Conservation (phyloP, 1,140 invertebrate genomes). For the Cylas formicarius region DNA sequence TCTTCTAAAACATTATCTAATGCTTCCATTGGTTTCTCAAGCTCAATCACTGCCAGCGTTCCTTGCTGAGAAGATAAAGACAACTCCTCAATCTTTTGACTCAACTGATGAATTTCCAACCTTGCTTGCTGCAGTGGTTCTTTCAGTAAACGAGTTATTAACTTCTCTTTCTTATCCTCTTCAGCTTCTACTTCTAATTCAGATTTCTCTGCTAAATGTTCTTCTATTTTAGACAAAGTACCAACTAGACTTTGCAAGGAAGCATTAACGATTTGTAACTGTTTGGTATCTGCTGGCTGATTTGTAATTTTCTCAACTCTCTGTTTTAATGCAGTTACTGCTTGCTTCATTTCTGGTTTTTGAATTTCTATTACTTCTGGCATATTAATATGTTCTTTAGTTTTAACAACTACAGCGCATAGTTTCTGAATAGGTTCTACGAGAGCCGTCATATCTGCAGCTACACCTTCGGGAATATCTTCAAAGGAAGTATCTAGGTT, state of each 20-base stretch:
- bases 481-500: no score
- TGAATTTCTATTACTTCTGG: no score
- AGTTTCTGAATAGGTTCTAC: no score
- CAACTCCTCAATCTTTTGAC: not conserved
- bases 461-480: no score
- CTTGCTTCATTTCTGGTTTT: no score
- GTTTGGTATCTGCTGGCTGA: no score
- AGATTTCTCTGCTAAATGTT: not conserved
- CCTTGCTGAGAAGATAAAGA: constrained; percentile 2
- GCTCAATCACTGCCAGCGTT: not conserved
- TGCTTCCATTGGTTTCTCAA: constrained; percentile 5
- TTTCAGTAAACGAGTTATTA: not conserved
- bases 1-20: constrained; percentile 8
- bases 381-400: no score
- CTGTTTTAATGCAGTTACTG: no score
- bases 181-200: not conserved
- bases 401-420: no score
- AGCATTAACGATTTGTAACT: no score
- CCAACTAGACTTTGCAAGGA: not conserved
- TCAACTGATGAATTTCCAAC: constrained; percentile 2
- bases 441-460: no score
- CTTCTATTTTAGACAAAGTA: not conserved
- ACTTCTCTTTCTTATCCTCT: not conserved
- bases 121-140: constrained; percentile 2
- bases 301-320: no score